These are phyloP conservation scores for Tautogolabrus adspersus DNA, from an alignment of 2,113 vertebrate genomes.

Conservation along the genomic window DNA sequence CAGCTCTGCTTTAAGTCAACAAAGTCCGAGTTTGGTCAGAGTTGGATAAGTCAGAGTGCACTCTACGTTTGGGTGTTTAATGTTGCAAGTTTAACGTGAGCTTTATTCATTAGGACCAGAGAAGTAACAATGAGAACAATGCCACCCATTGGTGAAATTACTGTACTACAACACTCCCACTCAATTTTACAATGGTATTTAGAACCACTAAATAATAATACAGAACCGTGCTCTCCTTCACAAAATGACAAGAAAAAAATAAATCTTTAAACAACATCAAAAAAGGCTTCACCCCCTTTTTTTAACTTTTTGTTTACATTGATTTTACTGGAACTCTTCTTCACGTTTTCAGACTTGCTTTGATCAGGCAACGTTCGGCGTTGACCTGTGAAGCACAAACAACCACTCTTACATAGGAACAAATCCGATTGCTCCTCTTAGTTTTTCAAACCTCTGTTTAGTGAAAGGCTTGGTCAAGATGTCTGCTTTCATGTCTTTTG, in stretches of 20 bases:
- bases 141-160: not conserved
- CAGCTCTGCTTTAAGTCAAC: no score
- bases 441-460: not conserved
- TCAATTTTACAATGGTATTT: not conserved
- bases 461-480: conserved; percentile 12
- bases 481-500: conserved; percentile 8
- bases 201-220: not conserved
- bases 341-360: conserved; percentile 2
- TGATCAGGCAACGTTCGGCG: not conserved
- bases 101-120: no score
- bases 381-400: conserved; percentile 4
- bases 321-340: not conserved
- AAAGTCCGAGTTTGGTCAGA: no score
- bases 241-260: not conserved
- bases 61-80: no score
- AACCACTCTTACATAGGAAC: not conserved
- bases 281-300: not conserved
- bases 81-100: no score
- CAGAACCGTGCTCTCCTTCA: no score
- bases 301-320: not conserved
- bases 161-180: not conserved
- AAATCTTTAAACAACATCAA: not conserved
- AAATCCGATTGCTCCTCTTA: not conserved
- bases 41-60: no score
- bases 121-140: no score